Evolutionary conservation across 2,797 vertebrate genomes (phyloP).

Genomic region (Ficedula albicollis): DNA sequence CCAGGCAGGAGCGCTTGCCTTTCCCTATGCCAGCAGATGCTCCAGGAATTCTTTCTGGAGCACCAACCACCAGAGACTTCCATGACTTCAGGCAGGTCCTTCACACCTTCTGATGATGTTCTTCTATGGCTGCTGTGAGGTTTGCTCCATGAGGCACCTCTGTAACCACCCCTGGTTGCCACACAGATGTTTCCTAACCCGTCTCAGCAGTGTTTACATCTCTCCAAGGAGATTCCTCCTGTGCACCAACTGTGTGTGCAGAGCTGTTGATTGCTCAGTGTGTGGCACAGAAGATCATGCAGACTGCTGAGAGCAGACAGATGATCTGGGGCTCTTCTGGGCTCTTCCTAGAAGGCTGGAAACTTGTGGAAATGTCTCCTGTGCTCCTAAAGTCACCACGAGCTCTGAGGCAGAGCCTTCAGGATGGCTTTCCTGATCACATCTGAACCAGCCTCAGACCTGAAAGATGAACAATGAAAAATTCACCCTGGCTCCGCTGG

Average conservation of each 20-base stretch:
- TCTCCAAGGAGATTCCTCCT: not conserved
- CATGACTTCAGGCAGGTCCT: not conserved
- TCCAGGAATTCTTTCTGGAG: not conserved
- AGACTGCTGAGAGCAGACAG: not conserved
- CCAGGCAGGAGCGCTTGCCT: not conserved
- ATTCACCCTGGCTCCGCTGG: not conserved
- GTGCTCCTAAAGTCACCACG: not conserved
- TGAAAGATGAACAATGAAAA: not conserved
- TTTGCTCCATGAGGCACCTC: not conserved
- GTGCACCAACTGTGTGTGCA: rapidly evolving
- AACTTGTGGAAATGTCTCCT: not conserved
- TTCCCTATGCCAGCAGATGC: conserved; percentile 18
- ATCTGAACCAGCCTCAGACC: not conserved
- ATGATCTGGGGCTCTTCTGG: not conserved
- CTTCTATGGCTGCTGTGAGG: not conserved
- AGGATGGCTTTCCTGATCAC: not conserved
- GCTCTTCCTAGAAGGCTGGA: not conserved
- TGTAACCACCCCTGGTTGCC: not conserved
- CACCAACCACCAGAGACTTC: not conserved
- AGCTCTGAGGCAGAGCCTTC: not conserved
- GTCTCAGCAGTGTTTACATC: not conserved
- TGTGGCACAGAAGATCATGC: not conserved
- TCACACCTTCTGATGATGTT: not conserved
- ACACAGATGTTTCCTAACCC: not conserved
- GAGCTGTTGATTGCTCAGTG: not conserved